Evolutionary conservation across 2,888 invertebrate genomes (phyloP), one percentile per base, ranked within the genome.

Genomic region (Pristionchus entomophagus): DNA sequence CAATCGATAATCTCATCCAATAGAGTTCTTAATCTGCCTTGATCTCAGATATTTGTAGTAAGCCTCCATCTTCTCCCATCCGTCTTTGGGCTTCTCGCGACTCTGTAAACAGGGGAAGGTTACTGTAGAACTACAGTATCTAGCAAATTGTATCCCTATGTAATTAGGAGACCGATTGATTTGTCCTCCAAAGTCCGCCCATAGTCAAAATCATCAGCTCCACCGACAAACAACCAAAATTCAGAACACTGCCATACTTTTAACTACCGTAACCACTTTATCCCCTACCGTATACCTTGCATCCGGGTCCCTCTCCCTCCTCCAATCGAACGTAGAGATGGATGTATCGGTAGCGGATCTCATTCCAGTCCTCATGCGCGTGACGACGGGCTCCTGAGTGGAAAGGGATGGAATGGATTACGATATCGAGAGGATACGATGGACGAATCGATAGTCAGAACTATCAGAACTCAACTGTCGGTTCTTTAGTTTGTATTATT

Each of bases 241-340:
- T n/a, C n/a, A n/a, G n/a, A n/a, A n/a, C n/a, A n/a, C 45, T 45
- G 6, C 45, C 45, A 14, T 45, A 45, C 45, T 14, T 45, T 45
- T 45, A 6, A 6, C 45, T 45, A 45, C 45, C 45, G 45, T 45
- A 45, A 6, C 45, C n/a, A n/a, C 45, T 45, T 45, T 14, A 45
- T 14, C 45, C 45, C 14, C 45, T 45, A 45, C 45, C 45, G n/a
- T n/a, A 45, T 45, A 83, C 83, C 83, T 59, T 83, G 45, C 62
- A 83, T 26, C 83, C 84, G 35, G 84, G 84, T 53, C 86, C 85
- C 14, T 83, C 87, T 26, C 92, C 91, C 87, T 92, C 91, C 86
- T 93, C 92, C n/a, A 93, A 87, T 35, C 92, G 87, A n/a, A 93
- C 92, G 85, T 90, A 92, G 69, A 93, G 86, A 81, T 93, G 87